Evolutionary conservation across 2,888 invertebrate species (phyloP).

Genomic region (Drosophila antonietae): DNA sequence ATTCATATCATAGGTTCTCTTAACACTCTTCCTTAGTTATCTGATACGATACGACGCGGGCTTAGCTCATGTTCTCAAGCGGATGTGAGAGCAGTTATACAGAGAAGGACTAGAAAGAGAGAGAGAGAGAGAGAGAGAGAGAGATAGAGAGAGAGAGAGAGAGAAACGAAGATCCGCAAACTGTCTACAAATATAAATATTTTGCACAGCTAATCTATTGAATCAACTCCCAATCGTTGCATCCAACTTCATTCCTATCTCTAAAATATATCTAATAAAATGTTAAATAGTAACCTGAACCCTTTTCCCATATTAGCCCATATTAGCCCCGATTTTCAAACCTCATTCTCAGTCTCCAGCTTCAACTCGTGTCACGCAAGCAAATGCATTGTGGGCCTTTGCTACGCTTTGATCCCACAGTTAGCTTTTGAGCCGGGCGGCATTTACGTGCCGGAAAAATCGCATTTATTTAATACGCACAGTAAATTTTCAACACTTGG

Average conservation of each 20-base stretch:
- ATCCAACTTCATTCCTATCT: no score
- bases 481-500: constrained; percentile 77
- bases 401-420: constrained; percentile 16
- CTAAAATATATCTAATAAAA: not conserved
- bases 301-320: not conserved
- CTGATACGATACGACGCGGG: no score
- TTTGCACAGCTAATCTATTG: no score
- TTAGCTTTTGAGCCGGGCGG: constrained; percentile 28
- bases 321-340: not conserved
- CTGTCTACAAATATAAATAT: not conserved
- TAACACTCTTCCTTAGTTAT: no score
- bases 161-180: no score
- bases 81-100: no score
- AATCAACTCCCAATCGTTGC: no score
- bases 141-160: no score
- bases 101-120: no score
- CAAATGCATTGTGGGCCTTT: not conserved
- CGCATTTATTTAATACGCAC: constrained; percentile 77
- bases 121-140: no score
- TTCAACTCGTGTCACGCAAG: constrained; percentile 9
- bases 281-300: not conserved
- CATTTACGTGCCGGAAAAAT: constrained; percentile 74
- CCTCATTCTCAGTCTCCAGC: not conserved
- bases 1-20: no score
- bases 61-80: no score